Evolutionary conservation across 2,797 vertebrate species (phyloP).

Genomic region (Pterois miles): DNA sequence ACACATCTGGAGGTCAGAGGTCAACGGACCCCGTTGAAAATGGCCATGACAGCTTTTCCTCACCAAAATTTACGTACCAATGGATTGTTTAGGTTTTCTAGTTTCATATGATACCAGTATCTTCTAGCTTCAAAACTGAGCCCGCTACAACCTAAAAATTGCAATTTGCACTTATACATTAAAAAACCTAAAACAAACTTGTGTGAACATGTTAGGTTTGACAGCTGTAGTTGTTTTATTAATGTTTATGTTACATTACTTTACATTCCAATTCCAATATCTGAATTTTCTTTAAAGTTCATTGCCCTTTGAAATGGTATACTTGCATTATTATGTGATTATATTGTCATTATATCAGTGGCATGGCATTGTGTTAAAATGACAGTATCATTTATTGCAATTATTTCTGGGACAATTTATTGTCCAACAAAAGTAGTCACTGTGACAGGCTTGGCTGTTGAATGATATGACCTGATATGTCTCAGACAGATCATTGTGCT

Average conservation of each 20-base stretch:
- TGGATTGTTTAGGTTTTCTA: no score
- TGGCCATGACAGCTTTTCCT: no score
- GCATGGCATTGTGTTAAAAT: neutral
- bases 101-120: no score
- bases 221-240: no score
- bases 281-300: neutral
- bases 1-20: no score
- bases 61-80: accelerated
- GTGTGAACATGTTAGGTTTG: no score
- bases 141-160: no score
- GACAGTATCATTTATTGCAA: neutral
- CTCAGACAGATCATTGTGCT: constrained; percentile 16
- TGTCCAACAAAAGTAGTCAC: neutral
- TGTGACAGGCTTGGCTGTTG: neutral
- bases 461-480: neutral
- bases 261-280: neutral
- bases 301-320: neutral
- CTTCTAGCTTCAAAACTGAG: no score
- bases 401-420: neutral
- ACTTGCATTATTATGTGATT: neutral
- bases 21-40: no score
- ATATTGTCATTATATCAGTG: neutral
- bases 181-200: no score
- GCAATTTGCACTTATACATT: no score
- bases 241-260: no score